Evolutionary conservation across 2,797 vertebrate species (phyloP), one percentile per base, ranked within the genome.

Genomic region (Zalophus californianus): DNA sequence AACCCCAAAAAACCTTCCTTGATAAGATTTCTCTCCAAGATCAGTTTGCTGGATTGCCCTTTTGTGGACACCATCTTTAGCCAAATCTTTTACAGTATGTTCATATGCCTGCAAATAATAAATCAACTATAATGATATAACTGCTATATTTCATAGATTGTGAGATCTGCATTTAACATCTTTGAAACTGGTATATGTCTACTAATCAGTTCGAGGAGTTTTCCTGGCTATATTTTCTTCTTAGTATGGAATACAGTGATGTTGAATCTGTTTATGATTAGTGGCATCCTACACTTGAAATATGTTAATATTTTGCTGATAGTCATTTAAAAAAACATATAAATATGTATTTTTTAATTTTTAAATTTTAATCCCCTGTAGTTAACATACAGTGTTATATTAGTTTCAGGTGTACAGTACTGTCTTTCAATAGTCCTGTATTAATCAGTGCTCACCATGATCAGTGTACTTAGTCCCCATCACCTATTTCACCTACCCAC

Each of bases 1-100:
- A 44, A 44, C 8, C 44, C 44, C 44, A 9, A 44, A 44, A 44
- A 44, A 64, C 62, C 62, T 66, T 68, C 16, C 64, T 68, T 62
- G 38, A 25, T 91, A 54, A 90, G 35, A 77, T 86, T 98, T 95
- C 11, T 89, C 18, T 62, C 16, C 35, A 64, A 85, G 54, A 80
- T 10, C 38, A 16, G 7, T 41, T 87, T 77, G 41, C 4, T 73
- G 35, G 21, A 21, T 70, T 73, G n/a, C 18, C 13, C 50, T 7
- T 90, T 75, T 82, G 50, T 78, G 15, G 15, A 72, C 14, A 56
- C 9, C 13, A 0, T 91, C 52, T 84, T 88, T 58, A 96, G 60
- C 58, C 29, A 60, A 23, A 72, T 82, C 48, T 96, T 58, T 66
- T 77, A 62, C 15, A 73, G 35, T 41, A 5, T 44, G 35, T 68